Conservation (phyloP, 2,797 vertebrate species). For the Lindbergichthys nudifrons region DNA sequence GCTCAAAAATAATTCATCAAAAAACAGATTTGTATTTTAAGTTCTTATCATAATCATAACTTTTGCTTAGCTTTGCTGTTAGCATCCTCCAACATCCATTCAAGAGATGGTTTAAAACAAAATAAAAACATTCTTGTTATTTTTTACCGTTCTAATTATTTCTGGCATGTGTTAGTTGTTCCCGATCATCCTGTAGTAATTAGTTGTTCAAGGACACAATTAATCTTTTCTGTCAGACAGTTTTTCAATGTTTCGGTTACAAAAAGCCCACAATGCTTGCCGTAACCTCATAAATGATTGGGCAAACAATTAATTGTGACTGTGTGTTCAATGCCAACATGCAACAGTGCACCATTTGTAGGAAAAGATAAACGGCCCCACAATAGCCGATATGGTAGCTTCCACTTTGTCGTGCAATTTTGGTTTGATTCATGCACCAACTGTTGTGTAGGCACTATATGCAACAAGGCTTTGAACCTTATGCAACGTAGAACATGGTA, state of each 20-base stretch:
- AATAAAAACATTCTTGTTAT: conserved; percentile 22
- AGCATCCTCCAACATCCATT: conserved; percentile 15
- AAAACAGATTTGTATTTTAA: conserved; percentile 1
- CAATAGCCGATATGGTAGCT: neutral
- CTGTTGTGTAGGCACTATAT: conserved; percentile 4
- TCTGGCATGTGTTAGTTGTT: conserved; percentile 21
- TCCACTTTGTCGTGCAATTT: conserved; percentile 21
- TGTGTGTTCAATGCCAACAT: conserved; percentile 27
- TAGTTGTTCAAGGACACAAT: conserved; percentile 42
- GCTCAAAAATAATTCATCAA: neutral
- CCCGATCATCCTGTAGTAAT: conserved; percentile 39
- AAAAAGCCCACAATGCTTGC: conserved; percentile 12
- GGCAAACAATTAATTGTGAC: conserved; percentile 19
- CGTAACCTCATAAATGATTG: conserved; percentile 19
- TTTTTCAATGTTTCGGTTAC: conserved; percentile 23
- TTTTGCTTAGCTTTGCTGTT: neutral
- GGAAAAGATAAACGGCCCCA: conserved; percentile 39
- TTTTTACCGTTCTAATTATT: conserved; percentile 40
- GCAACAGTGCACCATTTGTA: conserved; percentile 33
- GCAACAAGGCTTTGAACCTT: conserved; percentile 1
- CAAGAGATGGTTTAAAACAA: conserved; percentile 47
- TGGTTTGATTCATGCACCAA: neutral
- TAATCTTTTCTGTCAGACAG: conserved; percentile 29
- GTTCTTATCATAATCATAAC: conserved; percentile 6
- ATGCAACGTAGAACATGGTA: neutral